Evolutionary conservation across 2,888 invertebrate genomes (phyloP).

Genomic region (Steinernema hermaphroditum): DNA sequence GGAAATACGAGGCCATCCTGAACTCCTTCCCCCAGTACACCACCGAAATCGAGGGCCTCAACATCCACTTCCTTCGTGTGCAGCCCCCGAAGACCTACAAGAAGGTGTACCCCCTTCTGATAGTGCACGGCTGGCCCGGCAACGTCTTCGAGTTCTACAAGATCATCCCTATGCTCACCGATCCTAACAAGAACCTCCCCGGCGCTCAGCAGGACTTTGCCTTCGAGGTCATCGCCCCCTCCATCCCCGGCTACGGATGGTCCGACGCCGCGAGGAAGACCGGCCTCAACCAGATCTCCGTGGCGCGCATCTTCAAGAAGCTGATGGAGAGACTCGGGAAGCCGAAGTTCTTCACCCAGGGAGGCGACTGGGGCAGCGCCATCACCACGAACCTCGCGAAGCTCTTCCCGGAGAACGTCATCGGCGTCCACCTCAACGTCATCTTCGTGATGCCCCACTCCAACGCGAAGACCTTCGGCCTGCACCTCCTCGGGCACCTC

Average conservation of each 20-base stretch:
- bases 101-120: slow-evolving; percentile 74
- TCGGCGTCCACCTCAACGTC: slow-evolving; percentile 75
- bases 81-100: slow-evolving; percentile 70
- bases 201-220: slow-evolving; percentile 47
- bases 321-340: slow-evolving; percentile 77
- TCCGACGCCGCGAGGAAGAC: slow-evolving; percentile 72
- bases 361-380: slow-evolving; percentile 81
- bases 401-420: slow-evolving; percentile 72
- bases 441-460: slow-evolving; percentile 66
- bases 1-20: slow-evolving; percentile 74
- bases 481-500: slow-evolving; percentile 46
- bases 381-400: slow-evolving; percentile 74
- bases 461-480: slow-evolving; percentile 36
- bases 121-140: slow-evolving; percentile 86
- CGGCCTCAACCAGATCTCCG: slow-evolving; percentile 67
- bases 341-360: slow-evolving; percentile 76
- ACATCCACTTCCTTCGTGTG: slow-evolving; percentile 77
- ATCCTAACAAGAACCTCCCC: slow-evolving; percentile 70
- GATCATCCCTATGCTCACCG: slow-evolving; percentile 69
- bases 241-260: slow-evolving; percentile 72
- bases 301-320: slow-evolving; percentile 72
- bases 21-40: slow-evolving; percentile 78
- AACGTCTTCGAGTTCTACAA: slow-evolving; percentile 80
- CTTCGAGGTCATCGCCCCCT: slow-evolving; percentile 70
- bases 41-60: slow-evolving; percentile 77